These are phyloP conservation scores for Cataglyphis cursor DNA, from an alignment of 2,888 invertebrate species.

Conservation along the genomic window DNA sequence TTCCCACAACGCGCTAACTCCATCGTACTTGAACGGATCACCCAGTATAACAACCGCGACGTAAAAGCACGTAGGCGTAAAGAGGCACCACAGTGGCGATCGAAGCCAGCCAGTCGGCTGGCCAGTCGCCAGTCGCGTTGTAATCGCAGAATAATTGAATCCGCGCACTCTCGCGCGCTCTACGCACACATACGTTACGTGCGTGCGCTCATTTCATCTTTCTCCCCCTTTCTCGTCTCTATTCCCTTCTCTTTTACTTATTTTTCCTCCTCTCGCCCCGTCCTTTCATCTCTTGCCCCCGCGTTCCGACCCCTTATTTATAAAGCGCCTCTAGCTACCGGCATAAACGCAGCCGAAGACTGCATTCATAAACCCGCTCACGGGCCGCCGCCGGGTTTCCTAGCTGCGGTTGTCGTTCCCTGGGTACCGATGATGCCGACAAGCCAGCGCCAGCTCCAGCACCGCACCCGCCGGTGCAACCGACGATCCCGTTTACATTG, in stretches of 20 bases:
- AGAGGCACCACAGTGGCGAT: slow-evolving; percentile 46
- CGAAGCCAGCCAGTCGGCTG: slow-evolving; percentile 57
- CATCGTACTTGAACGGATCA: slow-evolving; percentile 68
- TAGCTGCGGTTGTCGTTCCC: slow-evolving; percentile 63
- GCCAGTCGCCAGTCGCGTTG: slow-evolving; percentile 77
- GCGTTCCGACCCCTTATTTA: slow-evolving; percentile 81
- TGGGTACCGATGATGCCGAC: slow-evolving; percentile 63
- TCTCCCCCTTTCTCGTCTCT: slow-evolving; percentile 39
- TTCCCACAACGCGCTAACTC: slow-evolving; percentile 18
- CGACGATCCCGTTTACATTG: slow-evolving; percentile 81
- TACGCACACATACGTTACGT: slow-evolving; percentile 60
- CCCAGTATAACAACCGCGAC: slow-evolving; percentile 68
- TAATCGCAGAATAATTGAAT: slow-evolving; percentile 86
- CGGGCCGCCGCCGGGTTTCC: slow-evolving; percentile 71
- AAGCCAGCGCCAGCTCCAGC: slow-evolving; percentile 69
- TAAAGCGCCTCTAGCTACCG: slow-evolving; percentile 83
- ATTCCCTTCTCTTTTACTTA: slow-evolving; percentile 41
- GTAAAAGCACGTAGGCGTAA: slow-evolving; percentile 58
- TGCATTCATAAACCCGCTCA: slow-evolving; percentile 83
- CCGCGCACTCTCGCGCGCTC: slow-evolving; percentile 72
- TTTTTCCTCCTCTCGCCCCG: slow-evolving; percentile 60
- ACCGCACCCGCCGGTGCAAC: slow-evolving; percentile 70
- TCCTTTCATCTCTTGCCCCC: slow-evolving; percentile 43
- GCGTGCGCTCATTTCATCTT: slow-evolving; percentile 70
- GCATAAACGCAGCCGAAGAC: slow-evolving; percentile 82